phyloP scores from a whole-genome alignment of 2,797 vertebrate genomes.

The Semaprochilodus insignis region DNA sequence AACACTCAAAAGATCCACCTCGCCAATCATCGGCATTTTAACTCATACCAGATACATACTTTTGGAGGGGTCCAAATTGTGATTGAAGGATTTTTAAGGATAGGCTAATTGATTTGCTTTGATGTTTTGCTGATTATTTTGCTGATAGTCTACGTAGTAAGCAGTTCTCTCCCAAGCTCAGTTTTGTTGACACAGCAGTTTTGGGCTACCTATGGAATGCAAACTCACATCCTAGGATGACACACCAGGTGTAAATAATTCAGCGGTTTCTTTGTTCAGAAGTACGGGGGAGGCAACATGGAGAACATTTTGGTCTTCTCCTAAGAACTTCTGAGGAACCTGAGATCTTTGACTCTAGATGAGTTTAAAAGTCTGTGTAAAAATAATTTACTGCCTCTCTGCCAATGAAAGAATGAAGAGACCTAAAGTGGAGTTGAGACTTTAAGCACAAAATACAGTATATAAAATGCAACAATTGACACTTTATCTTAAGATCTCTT shows the following conservation, averaged over 20 bases:
- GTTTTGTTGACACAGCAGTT: constrained; percentile 67
- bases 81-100: neutral
- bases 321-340: neutral
- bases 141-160: constrained; percentile 44
- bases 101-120: neutral
- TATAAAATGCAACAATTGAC: neutral
- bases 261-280: constrained; percentile 58
- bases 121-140: neutral
- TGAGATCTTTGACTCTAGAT: neutral
- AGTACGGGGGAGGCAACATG: constrained; percentile 43
- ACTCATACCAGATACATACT: neutral
- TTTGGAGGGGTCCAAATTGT: neutral
- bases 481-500: neutral
- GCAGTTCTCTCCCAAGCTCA: constrained; percentile 60
- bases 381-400: neutral
- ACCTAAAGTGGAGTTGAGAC: neutral
- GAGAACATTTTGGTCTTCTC: constrained; percentile 1
- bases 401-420: neutral
- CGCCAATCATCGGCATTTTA: neutral
- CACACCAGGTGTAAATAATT: constrained; percentile 63
- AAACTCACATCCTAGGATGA: constrained; percentile 59
- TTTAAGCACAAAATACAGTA: neutral
- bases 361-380: neutral
- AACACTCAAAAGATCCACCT: constrained; percentile 49
- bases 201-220: constrained; percentile 57